phyloP scores from a whole-genome alignment of 2,888 invertebrate genomes.

The Hirtodrosophila confusa region DNA sequence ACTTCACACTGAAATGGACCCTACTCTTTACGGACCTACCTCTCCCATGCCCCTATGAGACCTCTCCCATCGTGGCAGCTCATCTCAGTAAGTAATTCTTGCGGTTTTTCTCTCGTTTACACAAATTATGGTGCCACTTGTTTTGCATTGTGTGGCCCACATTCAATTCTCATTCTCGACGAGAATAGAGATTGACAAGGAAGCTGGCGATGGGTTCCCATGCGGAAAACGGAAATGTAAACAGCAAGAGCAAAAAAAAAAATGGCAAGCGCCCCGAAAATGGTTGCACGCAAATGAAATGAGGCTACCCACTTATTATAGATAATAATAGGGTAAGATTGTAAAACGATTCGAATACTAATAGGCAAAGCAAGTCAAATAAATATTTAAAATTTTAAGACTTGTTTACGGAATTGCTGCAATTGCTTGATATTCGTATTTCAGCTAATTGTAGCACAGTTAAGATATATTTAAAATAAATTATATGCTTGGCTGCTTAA shows the following conservation, averaged over 20 bases:
- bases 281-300: constrained; percentile 7
- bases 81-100: constrained; percentile 26
- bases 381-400: too few relatives aligned
- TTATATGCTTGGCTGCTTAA: neutral
- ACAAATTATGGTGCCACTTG: constrained; percentile 53
- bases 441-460: too few relatives aligned
- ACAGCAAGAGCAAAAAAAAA: constrained; percentile 34
- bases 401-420: too few relatives aligned
- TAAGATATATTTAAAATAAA: neutral
- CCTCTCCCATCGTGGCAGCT: neutral
- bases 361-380: too few relatives aligned
- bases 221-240: constrained; percentile 63
- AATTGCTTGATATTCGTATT: too few relatives aligned
- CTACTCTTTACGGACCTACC: neutral
- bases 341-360: neutral
- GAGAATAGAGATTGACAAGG: constrained; percentile 25
- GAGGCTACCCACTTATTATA: constrained; percentile 4
- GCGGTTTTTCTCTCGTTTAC: constrained; percentile 39
- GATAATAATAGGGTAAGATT: neutral
- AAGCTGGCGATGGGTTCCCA: constrained; percentile 18
- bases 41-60: neutral
- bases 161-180: constrained; percentile 20
- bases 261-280: neutral
- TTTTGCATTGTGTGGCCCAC: constrained; percentile 21
- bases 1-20: neutral